Evolutionary conservation across 2,797 vertebrate species (phyloP).

Genomic region (Rhynchonycteris naso): DNA sequence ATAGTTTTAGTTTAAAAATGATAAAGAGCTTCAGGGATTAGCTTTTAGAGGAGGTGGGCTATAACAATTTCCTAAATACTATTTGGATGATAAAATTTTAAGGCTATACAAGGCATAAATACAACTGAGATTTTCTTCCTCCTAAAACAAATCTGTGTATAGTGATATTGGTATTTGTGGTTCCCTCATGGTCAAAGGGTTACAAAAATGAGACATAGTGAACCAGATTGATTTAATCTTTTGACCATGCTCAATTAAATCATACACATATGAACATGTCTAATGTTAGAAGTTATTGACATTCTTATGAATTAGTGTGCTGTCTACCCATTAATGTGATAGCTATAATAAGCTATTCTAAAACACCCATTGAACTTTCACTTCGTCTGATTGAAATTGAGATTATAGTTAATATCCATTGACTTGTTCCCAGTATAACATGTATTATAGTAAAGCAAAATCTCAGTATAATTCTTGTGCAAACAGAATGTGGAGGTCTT

Average conservation of each 20-base stretch:
- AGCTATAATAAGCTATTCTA: slow-evolving; percentile 52
- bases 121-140: background rate
- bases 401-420: slow-evolving; percentile 61
- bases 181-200: background rate
- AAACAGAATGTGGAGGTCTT: background rate
- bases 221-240: slow-evolving; percentile 68
- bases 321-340: slow-evolving; percentile 58
- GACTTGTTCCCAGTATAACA: background rate
- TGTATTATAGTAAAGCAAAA: slow-evolving; percentile 8
- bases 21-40: background rate
- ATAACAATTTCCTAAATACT: background rate
- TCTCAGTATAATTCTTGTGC: background rate
- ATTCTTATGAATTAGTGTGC: slow-evolving; percentile 42
- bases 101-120: background rate
- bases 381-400: slow-evolving; percentile 70
- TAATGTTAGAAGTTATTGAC: slow-evolving; percentile 68
- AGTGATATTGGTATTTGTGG: slow-evolving; percentile 43
- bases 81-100: background rate
- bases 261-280: slow-evolving; percentile 17
- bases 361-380: slow-evolving; percentile 64
- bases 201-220: background rate
- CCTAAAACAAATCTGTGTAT: background rate
- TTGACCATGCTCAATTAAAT: slow-evolving; percentile 66
- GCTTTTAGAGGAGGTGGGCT: background rate
- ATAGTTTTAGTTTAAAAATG: background rate